These are phyloP conservation scores for Agrenia bidenticulata DNA, from an alignment of 2,888 invertebrate genomes.

Conservation along the genomic window DNA sequence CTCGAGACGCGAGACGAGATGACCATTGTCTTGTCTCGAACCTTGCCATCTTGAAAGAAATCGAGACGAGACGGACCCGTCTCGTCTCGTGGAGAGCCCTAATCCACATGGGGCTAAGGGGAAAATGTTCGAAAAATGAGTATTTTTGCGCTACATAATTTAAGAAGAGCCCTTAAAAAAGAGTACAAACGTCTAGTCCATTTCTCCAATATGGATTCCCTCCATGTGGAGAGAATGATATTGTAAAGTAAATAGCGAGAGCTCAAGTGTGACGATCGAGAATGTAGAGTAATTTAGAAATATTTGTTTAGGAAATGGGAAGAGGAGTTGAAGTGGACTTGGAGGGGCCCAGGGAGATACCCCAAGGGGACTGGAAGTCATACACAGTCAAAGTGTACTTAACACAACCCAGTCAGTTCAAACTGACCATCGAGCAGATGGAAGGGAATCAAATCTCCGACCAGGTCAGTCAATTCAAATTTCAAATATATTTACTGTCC, in stretches of 20 bases:
- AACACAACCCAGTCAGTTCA: constrained; percentile 35
- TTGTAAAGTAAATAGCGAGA: not conserved
- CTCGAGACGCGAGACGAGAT: too few relatives aligned
- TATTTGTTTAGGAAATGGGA: not conserved
- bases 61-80: too few relatives aligned
- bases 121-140: too few relatives aligned
- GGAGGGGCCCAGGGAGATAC: constrained; percentile 39
- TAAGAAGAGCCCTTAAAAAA: too few relatives aligned
- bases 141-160: too few relatives aligned
- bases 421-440: constrained; percentile 35
- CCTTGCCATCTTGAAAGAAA: too few relatives aligned
- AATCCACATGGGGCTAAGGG: too few relatives aligned
- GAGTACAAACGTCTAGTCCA: too few relatives aligned
- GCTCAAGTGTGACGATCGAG: not conserved
- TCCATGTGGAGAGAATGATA: not conserved
- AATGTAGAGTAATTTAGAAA: not conserved
- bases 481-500: not conserved
- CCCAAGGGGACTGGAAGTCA: constrained; percentile 43
- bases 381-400: constrained; percentile 40
- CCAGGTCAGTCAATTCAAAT: constrained; percentile 24
- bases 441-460: constrained; percentile 41
- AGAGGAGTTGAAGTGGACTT: constrained; percentile 21
- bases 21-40: too few relatives aligned
- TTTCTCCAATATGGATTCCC: not conserved
- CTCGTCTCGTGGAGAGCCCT: too few relatives aligned